phyloP scores from a whole-genome alignment of 2,113 vertebrate species.

The Ascaphus truei region DNA sequence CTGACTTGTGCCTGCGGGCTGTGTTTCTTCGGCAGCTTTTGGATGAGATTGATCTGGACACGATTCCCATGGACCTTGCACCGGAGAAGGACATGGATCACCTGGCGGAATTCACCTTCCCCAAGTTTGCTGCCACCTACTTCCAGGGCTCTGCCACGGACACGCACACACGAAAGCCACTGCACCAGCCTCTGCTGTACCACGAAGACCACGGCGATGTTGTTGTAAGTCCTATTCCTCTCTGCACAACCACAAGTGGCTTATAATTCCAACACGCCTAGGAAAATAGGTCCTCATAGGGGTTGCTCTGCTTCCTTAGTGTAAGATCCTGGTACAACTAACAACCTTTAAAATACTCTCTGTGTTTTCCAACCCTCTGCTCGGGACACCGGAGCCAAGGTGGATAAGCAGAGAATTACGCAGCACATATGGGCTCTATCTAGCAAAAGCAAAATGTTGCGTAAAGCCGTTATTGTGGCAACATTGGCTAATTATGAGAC shows the following conservation, averaged over 20 bases:
- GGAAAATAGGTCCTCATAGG: neutral
- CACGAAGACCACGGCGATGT: slow-evolving; percentile 80
- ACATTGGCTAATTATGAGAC: too few relatives aligned
- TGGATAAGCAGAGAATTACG: too few relatives aligned
- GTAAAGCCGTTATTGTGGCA: too few relatives aligned
- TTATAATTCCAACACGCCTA: too few relatives aligned
- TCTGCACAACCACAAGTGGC: too few relatives aligned
- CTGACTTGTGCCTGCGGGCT: too few relatives aligned
- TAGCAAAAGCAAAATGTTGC: too few relatives aligned
- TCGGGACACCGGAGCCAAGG: too few relatives aligned
- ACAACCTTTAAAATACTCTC: too few relatives aligned
- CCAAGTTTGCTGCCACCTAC: slow-evolving; percentile 89
- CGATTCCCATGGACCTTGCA: slow-evolving; percentile 62
- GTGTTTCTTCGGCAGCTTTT: slow-evolving; percentile 36
- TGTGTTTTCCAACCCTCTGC: too few relatives aligned
- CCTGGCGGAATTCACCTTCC: slow-evolving; percentile 83
- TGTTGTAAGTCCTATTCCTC: slow-evolving; percentile 57
- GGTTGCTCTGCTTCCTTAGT: neutral
- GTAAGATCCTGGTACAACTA: too few relatives aligned
- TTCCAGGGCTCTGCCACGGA: slow-evolving; percentile 85
- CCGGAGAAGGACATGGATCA: slow-evolving; percentile 66
- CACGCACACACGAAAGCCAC: slow-evolving; percentile 68
- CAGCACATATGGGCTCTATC: too few relatives aligned
- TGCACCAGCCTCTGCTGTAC: slow-evolving; percentile 82
- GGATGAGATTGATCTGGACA: slow-evolving; percentile 83